phyloP scores from a whole-genome alignment of 53 echinoderm and acorn worm genomes.

The Holothuria leucospilota region DNA sequence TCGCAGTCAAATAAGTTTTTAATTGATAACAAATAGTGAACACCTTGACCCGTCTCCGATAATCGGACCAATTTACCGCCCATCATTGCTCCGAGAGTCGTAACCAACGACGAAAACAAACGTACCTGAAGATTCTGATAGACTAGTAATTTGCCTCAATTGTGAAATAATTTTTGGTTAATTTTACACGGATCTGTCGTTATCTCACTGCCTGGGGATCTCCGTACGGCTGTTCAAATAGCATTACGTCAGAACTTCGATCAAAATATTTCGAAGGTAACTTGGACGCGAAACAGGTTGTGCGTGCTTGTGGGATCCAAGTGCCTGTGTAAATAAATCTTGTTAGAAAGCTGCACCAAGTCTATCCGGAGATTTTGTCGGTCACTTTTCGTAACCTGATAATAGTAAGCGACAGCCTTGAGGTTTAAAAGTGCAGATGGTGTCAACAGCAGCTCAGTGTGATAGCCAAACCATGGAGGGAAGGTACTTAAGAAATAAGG shows the following conservation, averaged over 20 bases:
- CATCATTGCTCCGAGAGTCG: conserved; percentile 11
- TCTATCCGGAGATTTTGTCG: conserved; percentile 26
- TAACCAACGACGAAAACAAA: conserved; percentile 11
- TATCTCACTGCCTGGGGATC: conserved; percentile 9
- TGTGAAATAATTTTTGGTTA: conserved; percentile 33
- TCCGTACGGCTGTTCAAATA: conserved; percentile 20
- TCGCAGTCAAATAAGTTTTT: conserved; percentile 22
- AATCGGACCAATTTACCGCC: conserved; percentile 28
- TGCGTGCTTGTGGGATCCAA: conserved; percentile 6
- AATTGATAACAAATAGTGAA: conserved; percentile 22
- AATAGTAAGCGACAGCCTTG: conserved; percentile 21
- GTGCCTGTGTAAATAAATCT: conserved; percentile 22
- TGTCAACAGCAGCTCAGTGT: no score
- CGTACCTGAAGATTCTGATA: not conserved
- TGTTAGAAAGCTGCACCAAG: conserved; percentile 24
- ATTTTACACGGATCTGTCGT: no score
- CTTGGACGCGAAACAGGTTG: conserved; percentile 15
- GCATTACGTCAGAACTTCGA: conserved; percentile 34
- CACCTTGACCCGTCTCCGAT: conserved; percentile 38
- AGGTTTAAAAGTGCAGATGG: not conserved
- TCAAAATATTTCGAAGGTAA: conserved; percentile 1
- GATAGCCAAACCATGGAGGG: no score
- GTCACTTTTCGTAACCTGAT: conserved; percentile 36
- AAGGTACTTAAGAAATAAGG: no score
- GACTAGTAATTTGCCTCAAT: conserved; percentile 38